These are phyloP conservation scores for Phoebastria nigripes DNA, from an alignment of 2,797 vertebrate species.

Conservation along the genomic window DNA sequence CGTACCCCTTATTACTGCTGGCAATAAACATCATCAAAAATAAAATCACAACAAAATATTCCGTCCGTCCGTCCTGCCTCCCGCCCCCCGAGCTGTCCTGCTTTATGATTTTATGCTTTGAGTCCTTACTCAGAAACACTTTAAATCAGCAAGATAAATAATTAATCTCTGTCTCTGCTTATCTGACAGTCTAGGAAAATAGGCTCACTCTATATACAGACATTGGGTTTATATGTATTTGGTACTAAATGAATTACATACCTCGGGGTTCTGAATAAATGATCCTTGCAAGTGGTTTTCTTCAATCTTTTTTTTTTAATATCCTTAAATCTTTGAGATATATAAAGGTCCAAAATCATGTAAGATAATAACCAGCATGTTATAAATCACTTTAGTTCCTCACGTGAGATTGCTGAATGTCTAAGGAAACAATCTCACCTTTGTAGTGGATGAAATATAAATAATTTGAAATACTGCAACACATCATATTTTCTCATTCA, in stretches of 20 bases:
- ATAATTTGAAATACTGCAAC: constrained; percentile 18
- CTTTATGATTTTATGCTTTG: not conserved
- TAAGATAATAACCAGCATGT: constrained; percentile 22
- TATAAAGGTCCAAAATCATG: not conserved
- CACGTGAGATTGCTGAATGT: not conserved
- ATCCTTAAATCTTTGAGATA: constrained; percentile 33
- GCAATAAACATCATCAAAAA: not conserved
- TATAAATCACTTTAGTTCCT: constrained; percentile 49
- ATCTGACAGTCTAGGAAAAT: not conserved
- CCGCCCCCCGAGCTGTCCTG: not conserved
- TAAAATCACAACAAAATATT: not conserved
- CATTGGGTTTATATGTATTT: not conserved
- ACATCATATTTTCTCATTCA: constrained; percentile 9
- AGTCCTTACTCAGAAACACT: not conserved
- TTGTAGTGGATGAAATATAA: constrained; percentile 14
- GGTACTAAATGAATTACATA: constrained; percentile 33
- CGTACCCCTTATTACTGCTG: not conserved
- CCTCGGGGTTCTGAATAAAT: constrained; percentile 46
- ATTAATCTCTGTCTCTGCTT: not conserved
- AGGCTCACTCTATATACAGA: not conserved
- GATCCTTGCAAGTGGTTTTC: constrained; percentile 15
- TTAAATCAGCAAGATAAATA: constrained; percentile 15
- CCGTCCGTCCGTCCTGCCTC: too few species aligned
- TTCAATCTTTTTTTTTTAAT: not conserved
- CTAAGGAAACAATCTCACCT: constrained; percentile 33